A percentile compares a stretch with the other conserved stretches of the same genome.
phyloP scores from a whole-genome alignment of 2,888 invertebrate genomes.

The Philaethria dido region DNA sequence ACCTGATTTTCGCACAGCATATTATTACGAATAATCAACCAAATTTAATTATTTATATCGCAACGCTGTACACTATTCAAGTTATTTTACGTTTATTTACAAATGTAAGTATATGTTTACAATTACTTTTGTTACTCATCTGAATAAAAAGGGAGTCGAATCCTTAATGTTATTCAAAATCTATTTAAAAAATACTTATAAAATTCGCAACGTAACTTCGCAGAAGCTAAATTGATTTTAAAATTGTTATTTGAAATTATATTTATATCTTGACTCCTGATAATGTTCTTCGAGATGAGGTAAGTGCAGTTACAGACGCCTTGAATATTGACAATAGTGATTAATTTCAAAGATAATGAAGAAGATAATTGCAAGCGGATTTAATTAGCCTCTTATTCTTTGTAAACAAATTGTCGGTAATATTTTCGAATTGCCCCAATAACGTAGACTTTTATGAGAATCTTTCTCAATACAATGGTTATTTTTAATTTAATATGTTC shows the following conservation, averaged over 20 bases:
- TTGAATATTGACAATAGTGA: conserved; percentile 75
- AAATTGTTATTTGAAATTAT: conserved; percentile 28
- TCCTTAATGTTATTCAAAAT: not conserved
- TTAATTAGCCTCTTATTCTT: conserved; percentile 25
- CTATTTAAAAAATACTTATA: conserved; percentile 43
- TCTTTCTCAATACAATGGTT: conserved; percentile 34
- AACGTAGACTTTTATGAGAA: conserved; percentile 25
- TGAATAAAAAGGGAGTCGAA: not conserved
- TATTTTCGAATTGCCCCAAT: conserved; percentile 20
- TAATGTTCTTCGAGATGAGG: conserved; percentile 56
- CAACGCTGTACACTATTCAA: conserved; percentile 52
- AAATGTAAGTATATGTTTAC: not conserved
- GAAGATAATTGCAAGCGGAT: conserved; percentile 54
- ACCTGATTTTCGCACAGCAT: conserved; percentile 70
- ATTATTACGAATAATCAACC: conserved; percentile 39
- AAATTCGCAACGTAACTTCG: conserved; percentile 66
- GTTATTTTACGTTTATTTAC: conserved; percentile 33
- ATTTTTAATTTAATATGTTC: conserved; percentile 46
- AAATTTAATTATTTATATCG: conserved; percentile 53
- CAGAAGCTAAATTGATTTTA: conserved; percentile 54
- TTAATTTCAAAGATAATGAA: conserved; percentile 67
- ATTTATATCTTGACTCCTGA: conserved; percentile 42
- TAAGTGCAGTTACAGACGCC: conserved; percentile 56
- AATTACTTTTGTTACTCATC: conserved; percentile 6
- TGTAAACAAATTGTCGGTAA: conserved; percentile 25